Conservation (phyloP, 2,888 invertebrate species). For the Homarus gammarus region DNA sequence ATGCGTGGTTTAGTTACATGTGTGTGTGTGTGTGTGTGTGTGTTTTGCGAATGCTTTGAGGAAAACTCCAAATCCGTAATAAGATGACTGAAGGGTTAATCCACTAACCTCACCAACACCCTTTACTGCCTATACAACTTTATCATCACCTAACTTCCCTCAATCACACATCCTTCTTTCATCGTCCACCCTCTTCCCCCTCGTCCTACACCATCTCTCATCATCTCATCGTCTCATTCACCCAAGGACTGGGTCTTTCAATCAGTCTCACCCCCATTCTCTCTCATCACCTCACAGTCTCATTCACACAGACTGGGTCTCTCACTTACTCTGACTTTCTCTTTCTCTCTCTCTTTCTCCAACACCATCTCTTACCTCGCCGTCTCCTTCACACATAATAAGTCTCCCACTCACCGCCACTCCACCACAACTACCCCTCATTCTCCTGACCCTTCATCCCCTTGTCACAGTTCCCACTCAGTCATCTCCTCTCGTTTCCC, state of each 20-base stretch:
- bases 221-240: too few species aligned
- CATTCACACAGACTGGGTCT: background rate
- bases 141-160: background rate
- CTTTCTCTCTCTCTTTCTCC: conserved; percentile 6
- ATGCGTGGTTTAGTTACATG: background rate
- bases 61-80: too few species aligned
- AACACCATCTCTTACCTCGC: too few species aligned
- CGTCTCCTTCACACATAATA: too few species aligned
- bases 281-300: conserved; percentile 3
- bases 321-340: conserved; percentile 1
- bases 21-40: conserved; percentile 22
- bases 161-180: background rate
- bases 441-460: background rate
- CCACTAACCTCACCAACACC: too few species aligned
- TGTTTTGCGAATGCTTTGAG: background rate
- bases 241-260: background rate
- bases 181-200: background rate
- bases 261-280: background rate
- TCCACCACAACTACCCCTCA: too few species aligned
- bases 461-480: background rate
- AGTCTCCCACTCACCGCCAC: too few species aligned
- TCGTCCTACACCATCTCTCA: background rate
- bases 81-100: too few species aligned
- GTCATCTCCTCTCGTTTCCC: too few species aligned
- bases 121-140: too few species aligned